phyloP scores from a whole-genome alignment of 1,140 invertebrate species.

The Nebria ingens region DNA sequence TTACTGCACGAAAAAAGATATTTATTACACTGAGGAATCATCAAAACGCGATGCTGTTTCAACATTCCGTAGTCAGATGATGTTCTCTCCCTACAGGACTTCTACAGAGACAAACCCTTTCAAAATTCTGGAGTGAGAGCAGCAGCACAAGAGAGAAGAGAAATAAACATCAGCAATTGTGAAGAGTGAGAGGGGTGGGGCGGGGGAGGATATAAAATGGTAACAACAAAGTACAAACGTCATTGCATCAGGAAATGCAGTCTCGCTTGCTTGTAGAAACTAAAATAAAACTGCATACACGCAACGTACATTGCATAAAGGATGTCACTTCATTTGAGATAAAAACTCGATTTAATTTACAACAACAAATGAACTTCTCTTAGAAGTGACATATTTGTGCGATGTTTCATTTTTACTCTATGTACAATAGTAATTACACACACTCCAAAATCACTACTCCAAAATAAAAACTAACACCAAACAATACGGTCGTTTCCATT shows the following conservation, averaged over 20 bases:
- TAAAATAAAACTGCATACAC: conserved; percentile 11
- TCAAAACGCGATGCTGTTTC: neutral
- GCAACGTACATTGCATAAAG: neutral
- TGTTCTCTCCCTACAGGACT: neutral
- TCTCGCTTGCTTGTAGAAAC: conserved; percentile 13
- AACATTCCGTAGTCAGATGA: neutral
- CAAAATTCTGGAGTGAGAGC: neutral
- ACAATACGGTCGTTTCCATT: too few relatives aligned
- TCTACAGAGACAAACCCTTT: conserved; percentile 2
- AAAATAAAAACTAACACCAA: neutral
- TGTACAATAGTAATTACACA: neutral
- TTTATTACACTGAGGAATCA: too few relatives aligned
- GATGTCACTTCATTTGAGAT: too few relatives aligned
- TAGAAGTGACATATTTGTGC: too few relatives aligned
- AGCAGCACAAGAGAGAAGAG: neutral
- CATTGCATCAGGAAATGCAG: conserved; percentile 30
- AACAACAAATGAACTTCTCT: too few relatives aligned
- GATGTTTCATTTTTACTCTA: too few relatives aligned
- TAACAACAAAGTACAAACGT: conserved; percentile 17
- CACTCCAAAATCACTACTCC: neutral
- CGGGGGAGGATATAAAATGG: neutral
- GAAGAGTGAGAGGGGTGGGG: neutral
- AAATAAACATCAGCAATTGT: neutral
- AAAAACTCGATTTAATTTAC: too few relatives aligned
- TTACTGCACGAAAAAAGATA: too few relatives aligned